Evolutionary conservation across 2,113 vertebrate species (phyloP).

Genomic region (Dipodomys stephensi): DNA sequence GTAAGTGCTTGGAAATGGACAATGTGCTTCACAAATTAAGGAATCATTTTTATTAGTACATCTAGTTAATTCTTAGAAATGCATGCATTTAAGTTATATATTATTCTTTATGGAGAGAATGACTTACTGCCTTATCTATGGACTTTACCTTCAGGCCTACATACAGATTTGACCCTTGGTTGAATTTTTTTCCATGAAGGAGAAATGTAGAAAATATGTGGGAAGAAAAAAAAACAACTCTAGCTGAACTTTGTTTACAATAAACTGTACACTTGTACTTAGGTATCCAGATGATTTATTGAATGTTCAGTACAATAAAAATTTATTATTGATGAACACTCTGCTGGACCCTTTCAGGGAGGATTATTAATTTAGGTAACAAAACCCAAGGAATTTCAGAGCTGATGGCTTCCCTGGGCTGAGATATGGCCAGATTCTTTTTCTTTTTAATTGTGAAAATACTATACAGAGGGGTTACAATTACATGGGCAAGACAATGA

Average conservation of each 20-base stretch:
- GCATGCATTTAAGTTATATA: background rate
- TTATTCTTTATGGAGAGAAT: background rate
- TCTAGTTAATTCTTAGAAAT: background rate
- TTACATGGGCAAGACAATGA: too few relatives aligned
- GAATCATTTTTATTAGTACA: background rate
- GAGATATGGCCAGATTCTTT: too few relatives aligned
- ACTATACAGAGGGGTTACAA: too few relatives aligned
- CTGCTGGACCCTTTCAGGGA: background rate
- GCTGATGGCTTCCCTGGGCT: background rate
- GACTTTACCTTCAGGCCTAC: background rate
- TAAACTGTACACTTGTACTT: background rate
- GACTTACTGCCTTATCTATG: background rate
- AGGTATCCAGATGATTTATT: background rate
- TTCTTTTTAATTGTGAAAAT: too few relatives aligned
- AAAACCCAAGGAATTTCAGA: background rate
- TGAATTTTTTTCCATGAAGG: background rate
- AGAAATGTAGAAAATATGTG: background rate
- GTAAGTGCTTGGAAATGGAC: background rate
- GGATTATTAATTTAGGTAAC: background rate
- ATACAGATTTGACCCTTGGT: background rate
- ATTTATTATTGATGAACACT: background rate
- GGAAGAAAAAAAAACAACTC: background rate
- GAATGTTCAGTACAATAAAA: background rate
- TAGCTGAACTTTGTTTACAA: background rate
- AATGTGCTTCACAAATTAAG: background rate